These are phyloP conservation scores for Fratercula arctica DNA, from an alignment of 2,797 vertebrate species.

Conservation along the genomic window DNA sequence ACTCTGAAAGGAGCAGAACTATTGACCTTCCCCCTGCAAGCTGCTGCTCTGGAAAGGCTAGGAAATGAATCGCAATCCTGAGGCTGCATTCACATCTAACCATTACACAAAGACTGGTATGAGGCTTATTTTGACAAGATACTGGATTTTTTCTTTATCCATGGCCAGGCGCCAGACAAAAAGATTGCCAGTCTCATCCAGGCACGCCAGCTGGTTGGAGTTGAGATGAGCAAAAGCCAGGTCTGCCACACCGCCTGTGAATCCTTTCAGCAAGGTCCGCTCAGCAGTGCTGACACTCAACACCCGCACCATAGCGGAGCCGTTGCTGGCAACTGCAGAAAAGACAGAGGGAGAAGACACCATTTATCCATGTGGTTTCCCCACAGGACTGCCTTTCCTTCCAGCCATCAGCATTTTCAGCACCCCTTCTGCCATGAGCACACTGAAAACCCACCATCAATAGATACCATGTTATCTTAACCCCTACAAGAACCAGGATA, in stretches of 20 bases:
- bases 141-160: constrained; percentile 91
- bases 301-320: constrained; percentile 94
- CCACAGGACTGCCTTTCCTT: background rate
- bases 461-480: background rate
- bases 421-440: background rate
- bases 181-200: constrained; percentile 96
- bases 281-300: constrained; percentile 89
- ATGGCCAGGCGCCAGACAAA: constrained; percentile 95
- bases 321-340: constrained; percentile 86
- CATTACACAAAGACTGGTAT: background rate
- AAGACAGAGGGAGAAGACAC: background rate
- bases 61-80: background rate
- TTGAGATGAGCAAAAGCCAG: constrained; percentile 98
- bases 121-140: constrained; percentile 76
- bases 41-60: background rate
- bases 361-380: background rate
- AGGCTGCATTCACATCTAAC: background rate
- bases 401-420: background rate
- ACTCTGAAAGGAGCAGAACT: background rate
- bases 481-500: background rate
- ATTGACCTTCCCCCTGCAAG: accelerated
- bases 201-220: constrained; percentile 92
- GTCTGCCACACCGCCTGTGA: constrained; percentile 92
- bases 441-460: background rate
- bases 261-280: constrained; percentile 94